A percentile compares a stretch with the other conserved stretches of the same genome.
Conservation (phyloP, 2,797 vertebrate species). For the Helicolenus hilgendorfi region DNA sequence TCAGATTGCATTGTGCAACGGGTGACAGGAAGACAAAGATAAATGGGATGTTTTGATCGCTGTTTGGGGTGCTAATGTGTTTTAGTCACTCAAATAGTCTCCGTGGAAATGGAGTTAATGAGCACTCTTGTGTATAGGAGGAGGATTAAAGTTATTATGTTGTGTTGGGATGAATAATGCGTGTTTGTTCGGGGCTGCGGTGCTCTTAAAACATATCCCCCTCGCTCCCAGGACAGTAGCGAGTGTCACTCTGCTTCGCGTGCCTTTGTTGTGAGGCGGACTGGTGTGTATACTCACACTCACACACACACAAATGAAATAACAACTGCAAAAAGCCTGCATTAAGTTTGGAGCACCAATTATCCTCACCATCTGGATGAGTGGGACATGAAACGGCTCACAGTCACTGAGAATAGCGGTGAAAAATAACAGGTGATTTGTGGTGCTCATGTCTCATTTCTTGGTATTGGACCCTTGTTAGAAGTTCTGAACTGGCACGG, state of each 20-base stretch:
- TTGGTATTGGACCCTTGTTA: slow-evolving; percentile 29
- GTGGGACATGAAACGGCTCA: slow-evolving; percentile 47
- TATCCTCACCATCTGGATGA: slow-evolving; percentile 61
- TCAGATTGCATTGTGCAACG: slow-evolving; percentile 65
- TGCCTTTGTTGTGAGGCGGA: slow-evolving; percentile 26
- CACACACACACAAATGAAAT: slow-evolving; percentile 11
- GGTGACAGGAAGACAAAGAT: slow-evolving; percentile 64
- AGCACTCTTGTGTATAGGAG: slow-evolving; percentile 61
- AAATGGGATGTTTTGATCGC: slow-evolving; percentile 70
- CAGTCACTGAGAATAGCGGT: slow-evolving; percentile 13
- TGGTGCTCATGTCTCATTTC: slow-evolving; percentile 20
- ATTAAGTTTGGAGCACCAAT: slow-evolving; percentile 66
- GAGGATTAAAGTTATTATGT: slow-evolving; percentile 60
- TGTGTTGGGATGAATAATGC: slow-evolving; percentile 51
- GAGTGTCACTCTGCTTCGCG: not conserved
- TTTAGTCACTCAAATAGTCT: slow-evolving; percentile 73
- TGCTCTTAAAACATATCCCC: slow-evolving; percentile 43
- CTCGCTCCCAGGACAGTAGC: slow-evolving; percentile 17
- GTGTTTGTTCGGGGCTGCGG: slow-evolving; percentile 13
- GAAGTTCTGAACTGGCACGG: slow-evolving; percentile 20
- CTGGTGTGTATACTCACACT: not conserved
- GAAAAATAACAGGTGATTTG: slow-evolving; percentile 54
- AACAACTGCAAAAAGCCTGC: slow-evolving; percentile 51
- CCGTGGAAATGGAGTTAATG: slow-evolving; percentile 70
- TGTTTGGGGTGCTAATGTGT: slow-evolving; percentile 74